phyloP scores from a whole-genome alignment of 2,113 vertebrate genomes.

The Puffinus mauretanicus region DNA sequence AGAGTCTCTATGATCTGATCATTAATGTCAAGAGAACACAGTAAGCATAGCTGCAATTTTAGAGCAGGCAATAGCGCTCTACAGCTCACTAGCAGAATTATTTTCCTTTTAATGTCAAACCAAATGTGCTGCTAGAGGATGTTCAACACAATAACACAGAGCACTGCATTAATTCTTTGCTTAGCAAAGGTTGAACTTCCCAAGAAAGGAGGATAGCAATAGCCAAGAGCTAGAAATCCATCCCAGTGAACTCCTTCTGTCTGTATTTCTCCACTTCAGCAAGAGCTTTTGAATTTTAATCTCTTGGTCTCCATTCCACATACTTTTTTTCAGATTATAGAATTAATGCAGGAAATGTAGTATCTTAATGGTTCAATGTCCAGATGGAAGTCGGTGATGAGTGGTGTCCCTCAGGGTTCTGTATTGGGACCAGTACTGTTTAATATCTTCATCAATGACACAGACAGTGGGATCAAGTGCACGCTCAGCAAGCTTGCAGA shows the following conservation, averaged over 20 bases:
- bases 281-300: background rate
- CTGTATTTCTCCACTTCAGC: background rate
- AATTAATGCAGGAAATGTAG: background rate
- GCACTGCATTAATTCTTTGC: background rate
- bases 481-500: too few relatives aligned
- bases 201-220: background rate
- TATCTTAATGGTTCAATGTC: background rate
- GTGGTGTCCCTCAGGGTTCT: too few relatives aligned
- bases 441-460: too few relatives aligned
- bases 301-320: background rate
- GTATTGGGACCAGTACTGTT: too few relatives aligned
- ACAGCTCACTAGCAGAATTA: background rate
- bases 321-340: background rate
- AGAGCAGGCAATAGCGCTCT: background rate
- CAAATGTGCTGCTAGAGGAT: background rate
- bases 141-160: background rate
- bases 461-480: too few relatives aligned
- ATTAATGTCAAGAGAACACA: background rate
- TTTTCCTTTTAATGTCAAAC: constrained; percentile 1
- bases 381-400: too few relatives aligned
- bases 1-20: background rate
- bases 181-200: constrained; percentile 5
- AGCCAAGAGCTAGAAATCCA: background rate
- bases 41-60: background rate
- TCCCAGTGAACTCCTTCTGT: background rate